Evolutionary conservation across 1,140 invertebrate genomes (phyloP).

Genomic region (Drosophila malerkotliana): DNA sequence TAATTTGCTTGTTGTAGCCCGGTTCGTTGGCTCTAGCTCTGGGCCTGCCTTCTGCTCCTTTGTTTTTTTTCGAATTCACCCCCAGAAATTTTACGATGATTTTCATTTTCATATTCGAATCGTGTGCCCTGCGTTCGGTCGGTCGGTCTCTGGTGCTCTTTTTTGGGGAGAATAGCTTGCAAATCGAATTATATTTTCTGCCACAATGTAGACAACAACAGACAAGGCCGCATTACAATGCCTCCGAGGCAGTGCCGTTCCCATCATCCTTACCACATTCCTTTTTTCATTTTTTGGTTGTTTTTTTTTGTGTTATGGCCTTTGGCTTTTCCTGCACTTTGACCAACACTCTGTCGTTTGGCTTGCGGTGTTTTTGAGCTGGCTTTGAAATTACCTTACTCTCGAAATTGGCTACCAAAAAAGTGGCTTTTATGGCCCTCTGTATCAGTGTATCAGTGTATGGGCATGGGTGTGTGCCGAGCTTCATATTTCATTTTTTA

Average conservation of each 20-base stretch:
- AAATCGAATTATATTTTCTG: constrained; percentile 79
- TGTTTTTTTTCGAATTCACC: constrained; percentile 16
- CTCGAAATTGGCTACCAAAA: constrained; percentile 48
- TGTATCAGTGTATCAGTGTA: neutral
- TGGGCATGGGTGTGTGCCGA: constrained; percentile 9
- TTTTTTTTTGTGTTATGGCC: constrained; percentile 14
- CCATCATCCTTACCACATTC: constrained; percentile 10
- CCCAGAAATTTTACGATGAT: constrained; percentile 52
- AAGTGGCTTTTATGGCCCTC: constrained; percentile 40
- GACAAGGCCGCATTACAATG: constrained; percentile 51
- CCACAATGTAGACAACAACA: constrained; percentile 70
- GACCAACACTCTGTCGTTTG: constrained; percentile 51
- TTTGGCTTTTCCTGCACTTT: constrained; percentile 50
- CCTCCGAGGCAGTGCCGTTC: constrained; percentile 18
- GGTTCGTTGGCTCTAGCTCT: constrained; percentile 54
- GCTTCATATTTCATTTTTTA: constrained; percentile 65
- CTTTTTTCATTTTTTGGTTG: neutral
- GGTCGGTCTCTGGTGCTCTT: neutral
- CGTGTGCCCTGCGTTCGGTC: constrained; percentile 39
- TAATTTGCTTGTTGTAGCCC: constrained; percentile 70
- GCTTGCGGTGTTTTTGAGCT: constrained; percentile 21
- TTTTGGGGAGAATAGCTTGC: constrained; percentile 20
- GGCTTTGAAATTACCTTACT: constrained; percentile 42
- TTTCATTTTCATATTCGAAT: constrained; percentile 73
- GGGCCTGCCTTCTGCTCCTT: neutral